phyloP scores from a whole-genome alignment of 2,888 invertebrate genomes.

The Ophion ventricosus region DNA sequence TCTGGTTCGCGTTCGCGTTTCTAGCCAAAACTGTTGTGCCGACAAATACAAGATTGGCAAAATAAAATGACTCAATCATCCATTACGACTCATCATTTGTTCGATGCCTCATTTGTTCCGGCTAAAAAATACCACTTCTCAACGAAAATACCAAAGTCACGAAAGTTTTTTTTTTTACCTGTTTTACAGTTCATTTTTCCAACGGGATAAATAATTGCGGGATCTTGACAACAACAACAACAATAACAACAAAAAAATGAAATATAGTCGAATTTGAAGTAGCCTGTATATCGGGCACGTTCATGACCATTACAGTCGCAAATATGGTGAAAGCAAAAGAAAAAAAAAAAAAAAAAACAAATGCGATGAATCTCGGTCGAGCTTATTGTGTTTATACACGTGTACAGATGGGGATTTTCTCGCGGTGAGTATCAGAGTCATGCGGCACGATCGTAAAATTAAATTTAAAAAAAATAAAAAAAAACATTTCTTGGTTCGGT shows the following conservation, averaged over 20 bases:
- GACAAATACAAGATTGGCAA: no score
- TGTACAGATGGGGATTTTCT: conserved; percentile 26
- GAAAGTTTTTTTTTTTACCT: no score
- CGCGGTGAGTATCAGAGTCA: neutral
- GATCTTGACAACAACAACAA: no score
- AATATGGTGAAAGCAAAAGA: conserved; percentile 35
- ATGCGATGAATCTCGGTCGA: neutral
- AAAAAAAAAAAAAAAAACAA: no score
- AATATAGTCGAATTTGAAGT: neutral
- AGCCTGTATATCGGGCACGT: neutral
- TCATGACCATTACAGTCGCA: neutral
- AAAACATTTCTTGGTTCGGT: conserved; percentile 44
- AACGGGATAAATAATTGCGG: no score
- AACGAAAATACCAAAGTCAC: no score
- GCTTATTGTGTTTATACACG: conserved; percentile 16
- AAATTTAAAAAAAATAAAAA: no score
- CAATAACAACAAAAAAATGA: neutral
- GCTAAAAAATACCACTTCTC: no score
- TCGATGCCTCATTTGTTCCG: no score
- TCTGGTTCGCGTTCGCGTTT: neutral
- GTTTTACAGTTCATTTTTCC: no score
- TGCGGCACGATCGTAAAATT: conserved; percentile 29
- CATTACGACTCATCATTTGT: no score
- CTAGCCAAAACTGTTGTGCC: neutral
- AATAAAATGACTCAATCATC: no score